phyloP scores from a whole-genome alignment of 2,113 vertebrate species.

The Ploceus nigricollis region DNA sequence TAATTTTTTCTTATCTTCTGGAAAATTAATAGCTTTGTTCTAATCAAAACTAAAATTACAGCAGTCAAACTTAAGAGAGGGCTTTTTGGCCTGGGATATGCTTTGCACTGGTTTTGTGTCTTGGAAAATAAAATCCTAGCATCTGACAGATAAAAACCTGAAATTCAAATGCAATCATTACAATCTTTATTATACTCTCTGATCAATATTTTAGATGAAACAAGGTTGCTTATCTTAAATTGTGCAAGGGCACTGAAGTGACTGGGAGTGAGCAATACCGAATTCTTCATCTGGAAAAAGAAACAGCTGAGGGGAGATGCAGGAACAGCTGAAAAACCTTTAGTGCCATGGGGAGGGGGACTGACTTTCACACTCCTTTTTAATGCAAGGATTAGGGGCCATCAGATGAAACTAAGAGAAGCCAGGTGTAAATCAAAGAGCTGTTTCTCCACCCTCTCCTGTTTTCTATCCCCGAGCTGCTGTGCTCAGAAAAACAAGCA shows the following conservation, averaged over 20 bases:
- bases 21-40: not conserved
- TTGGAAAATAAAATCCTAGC: not conserved
- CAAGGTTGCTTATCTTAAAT: not conserved
- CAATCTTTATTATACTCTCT: not conserved
- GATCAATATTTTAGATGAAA: not conserved
- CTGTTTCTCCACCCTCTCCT: not conserved
- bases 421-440: not conserved
- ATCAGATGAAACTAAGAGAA: not conserved
- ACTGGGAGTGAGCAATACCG: not conserved
- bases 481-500: not conserved
- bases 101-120: not conserved
- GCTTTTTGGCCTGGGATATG: not conserved
- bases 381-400: not conserved
- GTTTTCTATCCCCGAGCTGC: not conserved
- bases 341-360: not conserved
- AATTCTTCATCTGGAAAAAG: not conserved
- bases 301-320: not conserved
- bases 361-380: not conserved
- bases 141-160: not conserved
- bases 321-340: not conserved
- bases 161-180: not conserved
- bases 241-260: not conserved
- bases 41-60: not conserved
- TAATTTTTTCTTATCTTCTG: not conserved
- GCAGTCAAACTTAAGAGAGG: not conserved